Evolutionary conservation across 2,113 vertebrate genomes (phyloP), one percentile per base, ranked within the genome.

Genomic region (Dromaius novaehollandiae): DNA sequence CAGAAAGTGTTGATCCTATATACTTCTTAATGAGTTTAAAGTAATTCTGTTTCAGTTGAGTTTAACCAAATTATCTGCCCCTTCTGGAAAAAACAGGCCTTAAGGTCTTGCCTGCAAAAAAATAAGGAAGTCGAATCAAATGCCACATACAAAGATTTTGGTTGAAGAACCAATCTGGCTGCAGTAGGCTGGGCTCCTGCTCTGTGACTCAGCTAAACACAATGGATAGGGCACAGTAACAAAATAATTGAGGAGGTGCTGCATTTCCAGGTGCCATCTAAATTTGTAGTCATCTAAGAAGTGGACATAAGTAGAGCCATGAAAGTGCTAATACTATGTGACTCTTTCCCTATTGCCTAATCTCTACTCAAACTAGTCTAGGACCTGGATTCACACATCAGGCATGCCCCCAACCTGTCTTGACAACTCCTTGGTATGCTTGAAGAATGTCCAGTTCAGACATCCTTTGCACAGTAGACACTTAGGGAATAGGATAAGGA

Each of bases 401-500:
- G 12, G 21, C 17, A 13, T 24, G 28, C 14, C 2, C 8, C 2
- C 26, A 71, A 5, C 6, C 7, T 16, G 19, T 32, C 46, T 58
- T 46, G 40, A 46, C 22, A 0, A 2, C 8, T 53, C 16, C 20
- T 42, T 55, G 32, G 12, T 16, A n/a, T 0, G 0, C 30, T 61
- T 80, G 74, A 80, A 34, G 34, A 20, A 65, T 24, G 38, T 55
- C 30, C 21, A 32, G 5, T 32, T 81, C 34, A 38, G 34, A 19
- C 4, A 18, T 7, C 13, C 12, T 48, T 55, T 55, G 26, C 16
- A 42, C 3, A 48, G 38, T 36, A 25, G 36, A 30, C 18, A 32
- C 10, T 2, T 60, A 50, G 53, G 65, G 78, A 78, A 48, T 25
- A 40, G 38, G 44, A 20, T 61, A 50, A 68, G 21, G n/a, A n/a